These are phyloP conservation scores for Peromyscus californicus DNA, from an alignment of 2,113 vertebrate genomes.

Conservation along the genomic window DNA sequence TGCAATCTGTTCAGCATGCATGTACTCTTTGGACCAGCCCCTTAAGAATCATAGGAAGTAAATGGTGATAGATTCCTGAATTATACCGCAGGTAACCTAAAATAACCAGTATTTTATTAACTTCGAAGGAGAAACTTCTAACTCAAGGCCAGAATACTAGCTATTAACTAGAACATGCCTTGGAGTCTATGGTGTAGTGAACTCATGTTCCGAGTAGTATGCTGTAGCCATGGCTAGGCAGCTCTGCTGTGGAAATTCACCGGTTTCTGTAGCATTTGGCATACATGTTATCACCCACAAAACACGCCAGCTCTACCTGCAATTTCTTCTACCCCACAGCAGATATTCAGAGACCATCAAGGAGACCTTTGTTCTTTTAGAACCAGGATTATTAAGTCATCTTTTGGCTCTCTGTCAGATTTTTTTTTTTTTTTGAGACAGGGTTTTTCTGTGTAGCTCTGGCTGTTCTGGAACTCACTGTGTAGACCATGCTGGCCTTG, in stretches of 20 bases:
- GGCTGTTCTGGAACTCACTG: background rate
- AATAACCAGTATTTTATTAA: slow-evolving; percentile 14
- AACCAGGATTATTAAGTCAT: background rate
- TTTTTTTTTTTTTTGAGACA: background rate
- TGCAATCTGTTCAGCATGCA: background rate
- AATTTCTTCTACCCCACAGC: background rate
- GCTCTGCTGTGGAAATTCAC: background rate
- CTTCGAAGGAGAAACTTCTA: background rate
- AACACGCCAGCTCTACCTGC: background rate
- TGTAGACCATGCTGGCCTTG: background rate
- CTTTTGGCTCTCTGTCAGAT: background rate
- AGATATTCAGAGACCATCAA: slow-evolving; percentile 36
- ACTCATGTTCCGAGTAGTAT: background rate
- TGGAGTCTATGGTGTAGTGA: background rate
- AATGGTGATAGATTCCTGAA: background rate
- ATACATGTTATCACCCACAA: background rate
- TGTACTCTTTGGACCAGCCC: background rate
- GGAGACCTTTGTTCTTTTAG: slow-evolving; percentile 38
- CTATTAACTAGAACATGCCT: background rate
- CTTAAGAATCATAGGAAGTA: background rate
- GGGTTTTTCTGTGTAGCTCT: background rate
- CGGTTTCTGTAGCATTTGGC: background rate
- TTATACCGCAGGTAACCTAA: background rate
- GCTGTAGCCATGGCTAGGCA: background rate
- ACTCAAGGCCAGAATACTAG: background rate